These are phyloP conservation scores for Lacanobia oleracea DNA, from an alignment of 2,888 invertebrate species.

Conservation along the genomic window DNA sequence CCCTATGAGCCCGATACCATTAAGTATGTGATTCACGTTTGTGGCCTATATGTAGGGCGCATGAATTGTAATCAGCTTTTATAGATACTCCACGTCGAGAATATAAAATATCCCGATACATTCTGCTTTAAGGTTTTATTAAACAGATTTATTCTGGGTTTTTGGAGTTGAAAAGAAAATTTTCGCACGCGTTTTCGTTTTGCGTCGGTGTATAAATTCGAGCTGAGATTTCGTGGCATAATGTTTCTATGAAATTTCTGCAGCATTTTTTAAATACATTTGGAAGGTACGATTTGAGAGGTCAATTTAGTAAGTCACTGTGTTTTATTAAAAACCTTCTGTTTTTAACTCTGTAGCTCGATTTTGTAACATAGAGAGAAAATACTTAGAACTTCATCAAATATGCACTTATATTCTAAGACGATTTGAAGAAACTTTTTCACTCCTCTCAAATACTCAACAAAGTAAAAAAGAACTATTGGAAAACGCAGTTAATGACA, in stretches of 20 bases:
- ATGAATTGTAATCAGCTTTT: constrained; percentile 64
- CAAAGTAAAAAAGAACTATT: too few relatives aligned
- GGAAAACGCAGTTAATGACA: too few relatives aligned
- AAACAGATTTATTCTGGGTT: constrained; percentile 58
- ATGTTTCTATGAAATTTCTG: neutral
- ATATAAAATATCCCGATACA: constrained; percentile 59
- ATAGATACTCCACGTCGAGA: constrained; percentile 49
- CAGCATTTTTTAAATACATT: neutral
- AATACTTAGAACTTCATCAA: too few relatives aligned
- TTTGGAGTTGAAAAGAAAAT: constrained; percentile 53
- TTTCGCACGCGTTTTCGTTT: constrained; percentile 34
- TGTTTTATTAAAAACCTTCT: too few relatives aligned
- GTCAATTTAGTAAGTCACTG: neutral
- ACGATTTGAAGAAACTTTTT: neutral
- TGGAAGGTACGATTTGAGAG: neutral
- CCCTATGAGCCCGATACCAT: constrained; percentile 25
- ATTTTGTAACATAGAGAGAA: neutral
- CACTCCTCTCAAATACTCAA: neutral
- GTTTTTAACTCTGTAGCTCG: too few relatives aligned
- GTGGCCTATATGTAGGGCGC: constrained; percentile 49
- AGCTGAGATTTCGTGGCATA: constrained; percentile 13
- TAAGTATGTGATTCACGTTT: constrained; percentile 56
- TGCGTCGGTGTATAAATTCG: constrained; percentile 25
- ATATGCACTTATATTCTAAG: too few relatives aligned
- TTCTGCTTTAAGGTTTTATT: constrained; percentile 52